Base-by-base conservation (phyloP, 1,140 invertebrate genomes). In the Achatina immaculata region DNA sequence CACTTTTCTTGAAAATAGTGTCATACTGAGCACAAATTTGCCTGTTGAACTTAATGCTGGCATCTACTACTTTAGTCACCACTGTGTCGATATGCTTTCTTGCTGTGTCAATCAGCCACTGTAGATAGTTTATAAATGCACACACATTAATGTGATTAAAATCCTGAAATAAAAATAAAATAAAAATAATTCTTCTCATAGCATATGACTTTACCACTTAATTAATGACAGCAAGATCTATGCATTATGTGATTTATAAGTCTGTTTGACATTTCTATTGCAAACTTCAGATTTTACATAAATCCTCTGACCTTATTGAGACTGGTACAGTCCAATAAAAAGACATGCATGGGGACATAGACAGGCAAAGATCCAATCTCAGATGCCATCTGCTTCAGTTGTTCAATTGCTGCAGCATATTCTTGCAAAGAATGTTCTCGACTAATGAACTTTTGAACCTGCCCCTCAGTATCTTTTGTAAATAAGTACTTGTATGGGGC, bases 1-100 rank as follows among this genome's bases (percentile, higher is more conserved):
- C 95, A 34, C 96, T 95, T 85, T 94, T 94, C 77, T 95, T 94
- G 0, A 96, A 95, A 92, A 98, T 98, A 84, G 94, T 93, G 85
- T 98, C 96, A 90, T 98, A 97, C 83, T 91, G 88, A 21, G 81
- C 79, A 84, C 90, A 90, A 31, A 91, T 91, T 14, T 81, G 83
- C 4, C 87, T 84, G 78, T 91, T 90, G 74, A 91, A 91, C 69
- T 85, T 86, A 43, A 85, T 84, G 71, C 87, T 91, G 0, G 77
- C 88, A 4, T 86, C 81, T 34, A 85, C 82, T n/a, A 91, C 87
- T 58, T 91, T 90, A 36, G 82, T 84, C n/a, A 89, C 86, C 85
- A 91, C 85, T 21, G 85, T 85, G 66, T 86, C 80, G 14, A 86
- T 83, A 40, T 90, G 82, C 19, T 80, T 81, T 9, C 85, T 79